Base-by-base conservation (phyloP, 2,113 vertebrate species). In the Galeopterus variegatus region DNA sequence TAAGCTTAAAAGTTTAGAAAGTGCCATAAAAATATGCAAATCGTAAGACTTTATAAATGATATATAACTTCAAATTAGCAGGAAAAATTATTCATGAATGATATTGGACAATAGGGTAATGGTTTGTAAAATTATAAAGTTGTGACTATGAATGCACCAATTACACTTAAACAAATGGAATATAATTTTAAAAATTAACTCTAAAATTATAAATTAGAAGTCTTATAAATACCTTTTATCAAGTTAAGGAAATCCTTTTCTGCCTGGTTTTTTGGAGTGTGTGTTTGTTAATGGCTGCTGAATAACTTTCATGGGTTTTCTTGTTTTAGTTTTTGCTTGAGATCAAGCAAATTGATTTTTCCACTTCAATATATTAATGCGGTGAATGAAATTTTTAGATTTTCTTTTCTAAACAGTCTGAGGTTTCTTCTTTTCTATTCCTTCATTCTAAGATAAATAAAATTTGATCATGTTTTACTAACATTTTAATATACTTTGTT, bases 1-100 rank as follows among this genome's bases (percentile, higher is more conserved):
- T 72, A 95, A 62, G 17, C 36, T 89, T 87, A 69, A 81, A 80
- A 33, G n/a, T 88, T 93, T 96, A 60, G 84, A 67, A 91, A 86
- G 13, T 83, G 14, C 41, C 50, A 86, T 19, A 87, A 92, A 87
- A 94, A 33, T 82, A 50, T 58, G 2, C 17, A 88, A 96, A 21
- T 89, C 23, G 75, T 48, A 75, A 83, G 14, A 31, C 10, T 50
- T 81, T 28, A 88, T 70, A 88, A 62, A 82, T 93, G 3, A 72
- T 48, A 50, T 21, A 41, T 41, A 41, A 41, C 41, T 41, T 41
- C 41, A 41, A 41, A 4, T 41, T 41, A 41, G 41, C 41, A 41
- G 41, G 24, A 33, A 77, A 81, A 87, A 28, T 21, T 69, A 81
- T 64, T 93, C 24, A 79, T 87, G 31, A 92, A 67, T 56, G 41